Base-by-base conservation (phyloP, 2,888 invertebrate genomes). In the Trilocha varians region DNA sequence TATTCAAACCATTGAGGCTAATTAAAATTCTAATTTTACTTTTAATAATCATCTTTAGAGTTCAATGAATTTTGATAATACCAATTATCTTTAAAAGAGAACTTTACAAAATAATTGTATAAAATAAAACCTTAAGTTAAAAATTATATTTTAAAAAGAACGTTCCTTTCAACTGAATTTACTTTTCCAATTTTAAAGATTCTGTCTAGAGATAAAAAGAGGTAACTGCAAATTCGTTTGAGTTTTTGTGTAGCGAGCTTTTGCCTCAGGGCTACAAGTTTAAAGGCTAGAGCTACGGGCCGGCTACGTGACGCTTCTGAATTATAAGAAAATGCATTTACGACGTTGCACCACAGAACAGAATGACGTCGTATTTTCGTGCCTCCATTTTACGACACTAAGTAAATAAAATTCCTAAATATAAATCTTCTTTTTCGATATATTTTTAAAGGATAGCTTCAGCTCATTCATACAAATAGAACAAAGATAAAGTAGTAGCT, bases 301-400 rank as follows among this genome's bases (percentile, higher is more conserved):
- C 60, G 62, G 56, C 65, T 77, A 86, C 85, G 84, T 86, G 85
- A 84, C 78, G 79, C 70, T 72, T 65, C 76, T 79, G 82, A 78
- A 80, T 82, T 84, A 83, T 83, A 83, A 83, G 79, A 83, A 84
- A 84, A 84, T 83, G 80, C 82, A 83, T 83, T 84, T 82, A 79
- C 71, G 69, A 62, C 65, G 65, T 59, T 65, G 61, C 65, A 62
- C 73, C 62, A 60, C 70, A 65, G 64, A 65, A 70, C 62, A 59
- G 62, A 68, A 63, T 68, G 53, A 50, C 61, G 62, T 55, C 63
- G 65, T 60, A 65, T 70, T 74, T 75, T 74, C 71, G 70, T 79
- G 76, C 72, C 71, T 69, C 66, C 60, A 54, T 55, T 62, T 63
- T 69, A 64, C 57, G 63, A 59, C 65, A 70, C 65, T 65, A 65